A percentile compares a stretch with the other conserved stretches of the same genome.
phyloP scores from a whole-genome alignment of 2,888 invertebrate genomes.

The Cantharis flavilabris region DNA sequence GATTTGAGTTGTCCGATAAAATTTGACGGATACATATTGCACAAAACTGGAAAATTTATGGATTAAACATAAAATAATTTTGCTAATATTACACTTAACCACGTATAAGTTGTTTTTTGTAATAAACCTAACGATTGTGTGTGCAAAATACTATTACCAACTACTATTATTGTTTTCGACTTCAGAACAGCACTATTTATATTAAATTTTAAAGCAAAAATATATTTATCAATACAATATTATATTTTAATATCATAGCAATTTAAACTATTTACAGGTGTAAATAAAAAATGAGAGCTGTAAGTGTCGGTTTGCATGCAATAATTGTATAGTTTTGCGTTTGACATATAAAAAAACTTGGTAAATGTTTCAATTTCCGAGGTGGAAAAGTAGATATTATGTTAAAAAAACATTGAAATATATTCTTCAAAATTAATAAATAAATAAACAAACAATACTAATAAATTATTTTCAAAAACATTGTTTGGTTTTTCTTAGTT shows the following conservation, averaged over 20 bases:
- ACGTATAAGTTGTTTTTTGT: neutral
- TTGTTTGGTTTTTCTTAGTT: too few species aligned
- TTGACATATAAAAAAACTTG: neutral
- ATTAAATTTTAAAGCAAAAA: too few species aligned
- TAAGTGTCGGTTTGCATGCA: neutral
- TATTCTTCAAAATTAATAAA: neutral
- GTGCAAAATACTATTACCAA: neutral
- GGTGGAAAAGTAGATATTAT: neutral
- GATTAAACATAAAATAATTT: conserved; percentile 31
- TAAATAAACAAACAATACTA: neutral
- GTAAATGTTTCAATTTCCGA: neutral
- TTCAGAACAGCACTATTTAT: neutral
- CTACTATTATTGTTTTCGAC: neutral
- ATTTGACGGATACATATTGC: conserved; percentile 28
- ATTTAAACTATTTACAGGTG: neutral
- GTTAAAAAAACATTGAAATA: too few species aligned
- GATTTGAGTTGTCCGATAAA: conserved; percentile 25
- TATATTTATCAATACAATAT: neutral
- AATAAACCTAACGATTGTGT: neutral
- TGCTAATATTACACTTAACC: neutral
- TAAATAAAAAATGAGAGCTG: neutral
- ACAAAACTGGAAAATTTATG: conserved; percentile 23
- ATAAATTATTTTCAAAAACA: too few species aligned
- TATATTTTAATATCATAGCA: neutral
- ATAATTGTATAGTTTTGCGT: neutral